phyloP scores from a whole-genome alignment of 2,888 invertebrate genomes.

The Trichacis sp. region DNA sequence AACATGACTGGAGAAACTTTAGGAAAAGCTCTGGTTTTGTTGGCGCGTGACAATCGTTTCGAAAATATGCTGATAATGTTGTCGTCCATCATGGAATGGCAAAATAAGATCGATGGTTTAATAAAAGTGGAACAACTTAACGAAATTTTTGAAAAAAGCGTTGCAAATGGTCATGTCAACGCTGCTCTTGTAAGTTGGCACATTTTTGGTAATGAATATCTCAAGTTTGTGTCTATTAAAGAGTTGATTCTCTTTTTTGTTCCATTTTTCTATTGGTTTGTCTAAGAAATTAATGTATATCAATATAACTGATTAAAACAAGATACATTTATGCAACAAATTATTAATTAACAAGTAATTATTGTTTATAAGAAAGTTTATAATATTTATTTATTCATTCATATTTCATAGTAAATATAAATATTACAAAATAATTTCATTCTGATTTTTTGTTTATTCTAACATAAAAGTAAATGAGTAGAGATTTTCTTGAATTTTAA shows the following conservation, averaged over 20 bases:
- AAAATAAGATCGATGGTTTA: conserved; percentile 71
- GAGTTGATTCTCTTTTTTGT: no score
- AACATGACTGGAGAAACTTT: not conserved
- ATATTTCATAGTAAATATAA: no score
- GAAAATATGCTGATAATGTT: conserved; percentile 66
- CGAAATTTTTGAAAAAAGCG: conserved; percentile 72
- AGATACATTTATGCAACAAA: no score
- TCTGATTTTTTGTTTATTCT: no score
- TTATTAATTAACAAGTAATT: no score
- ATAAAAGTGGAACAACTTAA: conserved; percentile 71
- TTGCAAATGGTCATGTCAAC: conserved; percentile 70
- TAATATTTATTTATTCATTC: no score
- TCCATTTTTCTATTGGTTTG: not conserved
- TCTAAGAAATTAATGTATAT: not conserved
- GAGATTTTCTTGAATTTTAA: no score
- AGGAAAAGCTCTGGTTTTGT: conserved; percentile 53
- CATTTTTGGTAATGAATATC: not conserved
- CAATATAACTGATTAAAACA: no score
- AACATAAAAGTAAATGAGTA: no score
- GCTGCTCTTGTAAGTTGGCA: conserved; percentile 71
- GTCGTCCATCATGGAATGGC: conserved; percentile 28
- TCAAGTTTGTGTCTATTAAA: not conserved
- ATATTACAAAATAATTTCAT: no score
- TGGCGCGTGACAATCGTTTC: conserved; percentile 70
- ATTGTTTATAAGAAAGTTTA: no score